Base-by-base conservation (phyloP, 1,140 invertebrate species). In the Zelostemma sp. region DNA sequence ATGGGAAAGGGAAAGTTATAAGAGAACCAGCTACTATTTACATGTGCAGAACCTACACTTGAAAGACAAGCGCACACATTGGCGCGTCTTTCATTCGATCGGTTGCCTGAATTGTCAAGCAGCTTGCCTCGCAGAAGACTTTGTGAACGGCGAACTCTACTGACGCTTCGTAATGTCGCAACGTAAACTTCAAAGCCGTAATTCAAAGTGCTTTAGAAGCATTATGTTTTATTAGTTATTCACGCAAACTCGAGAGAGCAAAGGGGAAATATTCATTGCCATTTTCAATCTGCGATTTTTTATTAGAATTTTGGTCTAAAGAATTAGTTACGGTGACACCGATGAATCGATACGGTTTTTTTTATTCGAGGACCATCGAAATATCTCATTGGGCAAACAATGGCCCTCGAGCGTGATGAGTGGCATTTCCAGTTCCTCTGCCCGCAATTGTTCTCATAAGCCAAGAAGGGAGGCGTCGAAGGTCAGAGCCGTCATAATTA, bases 401-500 rank as follows among this genome's bases (percentile, higher is more conserved):
- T 67, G 47, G 43, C 59, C 40, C 63, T 72, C 21, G 50, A 60
- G 48, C 21, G 59, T 49, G 35, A 56, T 50, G 50, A 72, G 68
- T 72, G 50, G 63, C 59, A 50, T 62, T 66, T 62, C 53, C 55
- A 63, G 63, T 59, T 63, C 1, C 55, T 14, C 15, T 46, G 33
- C 12, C 15, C 43, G 33, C 12, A 45, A 35, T 35, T 35, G 63
- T 78, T 78, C 74, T 74, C 76, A 75, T 66, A 67, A 66, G 53
- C 69, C 68, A 49, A 58, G 68, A 58, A 45, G 64, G 65, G 64
- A 60, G 63, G 50, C 53, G 60, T 63, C 77, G 73, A 69, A 72
- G 77, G 77, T 79, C 71, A 72, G 21, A 58, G 38, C 61, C 53
- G 68, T 77, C 73, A 77, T 78, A 80, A 80, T 80, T 77, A 77